Evolutionary conservation across 2,888 invertebrate genomes (phyloP), one percentile per base, ranked within the genome.

Genomic region (Aphidius colemani): DNA sequence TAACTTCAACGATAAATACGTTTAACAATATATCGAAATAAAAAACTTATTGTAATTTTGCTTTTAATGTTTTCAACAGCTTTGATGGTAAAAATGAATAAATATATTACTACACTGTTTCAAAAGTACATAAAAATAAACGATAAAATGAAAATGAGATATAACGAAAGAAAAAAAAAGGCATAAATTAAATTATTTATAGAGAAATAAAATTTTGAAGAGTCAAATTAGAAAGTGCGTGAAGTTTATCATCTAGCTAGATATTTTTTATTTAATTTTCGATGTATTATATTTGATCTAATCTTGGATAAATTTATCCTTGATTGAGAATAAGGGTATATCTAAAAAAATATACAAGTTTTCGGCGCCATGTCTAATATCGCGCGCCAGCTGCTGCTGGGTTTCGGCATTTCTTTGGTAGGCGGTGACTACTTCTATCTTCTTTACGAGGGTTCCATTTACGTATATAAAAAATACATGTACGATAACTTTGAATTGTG

Each of bases 381-480:
- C 68, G 72, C 66, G 67, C 66, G 65, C 66, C 66, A 61, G 65
- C 67, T 67, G 70, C 70, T 69, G 70, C 69, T 68, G 69, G 70
- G 66, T 79, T 79, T 79, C 75, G 78, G 77, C 75, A 75, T 75
- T 77, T 77, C 73, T 78, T 76, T 77, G 78, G 80, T 80, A 80
- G 80, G 80, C 80, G 80, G 80, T 78, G 77, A 80, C 80, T 80
- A 30, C 30, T 30, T 30, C 79, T 80, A 79, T 79, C 77, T 79
- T 78, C 76, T 80, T 80, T 80, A 80, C 79, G 80, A 80, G 75
- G 75, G 75, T 76, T 73, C 75, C 74, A 71, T 72, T 73, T 74
- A 73, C 74, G 30, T 57, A 57, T 57, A 48, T 18, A 57, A 39
- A 39, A 57, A 46, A 7, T 72, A 65, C 30, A 30, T 30, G 30